phyloP scores from a whole-genome alignment of 2,888 invertebrate genomes.

The Microctonus brassicae region DNA sequence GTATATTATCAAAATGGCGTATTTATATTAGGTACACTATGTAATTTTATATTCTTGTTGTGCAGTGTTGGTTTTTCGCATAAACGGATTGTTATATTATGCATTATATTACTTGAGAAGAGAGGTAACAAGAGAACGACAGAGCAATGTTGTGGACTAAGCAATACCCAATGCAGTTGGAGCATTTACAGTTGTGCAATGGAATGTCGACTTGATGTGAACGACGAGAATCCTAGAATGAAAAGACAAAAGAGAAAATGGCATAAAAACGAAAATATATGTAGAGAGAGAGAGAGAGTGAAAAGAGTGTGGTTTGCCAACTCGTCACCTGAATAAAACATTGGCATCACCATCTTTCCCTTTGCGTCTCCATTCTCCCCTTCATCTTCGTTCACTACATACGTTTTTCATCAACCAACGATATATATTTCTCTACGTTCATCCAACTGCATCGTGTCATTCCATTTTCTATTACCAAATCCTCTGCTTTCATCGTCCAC shows the following conservation, averaged over 20 bases:
- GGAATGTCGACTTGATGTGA: background rate
- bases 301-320: conserved; percentile 13
- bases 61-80: background rate
- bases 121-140: background rate
- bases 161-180: background rate
- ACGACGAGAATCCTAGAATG: background rate
- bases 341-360: conserved; percentile 32
- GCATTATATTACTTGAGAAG: conserved; percentile 52
- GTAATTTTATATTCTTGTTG: background rate
- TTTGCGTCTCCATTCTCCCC: conserved; percentile 22
- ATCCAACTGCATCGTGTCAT: conserved; percentile 1
- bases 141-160: background rate
- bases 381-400: background rate
- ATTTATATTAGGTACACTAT: background rate
- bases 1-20: background rate
- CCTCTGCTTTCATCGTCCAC: background rate
- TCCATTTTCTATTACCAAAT: conserved; percentile 15
- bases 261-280: background rate
- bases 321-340: conserved; percentile 40
- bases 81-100: conserved; percentile 55
- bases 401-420: conserved; percentile 5
- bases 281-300: background rate
- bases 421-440: conserved; percentile 13
- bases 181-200: background rate
- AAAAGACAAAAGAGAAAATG: conserved; percentile 3